Percentiles rank a stretch among this genome's conserved stretches.
Conservation (phyloP, 2,113 vertebrate genomes). For the Aldabrachelys gigantea region DNA sequence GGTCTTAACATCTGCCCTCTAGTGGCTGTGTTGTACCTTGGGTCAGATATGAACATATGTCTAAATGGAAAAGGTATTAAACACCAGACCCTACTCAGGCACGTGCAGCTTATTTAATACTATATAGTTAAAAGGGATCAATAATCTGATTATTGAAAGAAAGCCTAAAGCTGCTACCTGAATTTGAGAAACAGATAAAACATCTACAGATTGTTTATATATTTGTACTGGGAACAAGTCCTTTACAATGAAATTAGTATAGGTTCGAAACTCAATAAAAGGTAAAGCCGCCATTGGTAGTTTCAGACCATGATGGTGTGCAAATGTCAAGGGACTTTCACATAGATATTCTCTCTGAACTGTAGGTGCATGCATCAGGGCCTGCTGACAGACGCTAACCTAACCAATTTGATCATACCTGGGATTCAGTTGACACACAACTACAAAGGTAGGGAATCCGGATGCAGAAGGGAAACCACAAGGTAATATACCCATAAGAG, state of each 20-base stretch:
- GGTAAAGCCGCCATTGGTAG: fast-evolving
- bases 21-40: neutral
- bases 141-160: constrained; percentile 54
- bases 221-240: neutral
- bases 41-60: neutral
- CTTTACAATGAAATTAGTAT: neutral
- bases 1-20: neutral
- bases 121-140: constrained; percentile 50
- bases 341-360: neutral
- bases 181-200: neutral
- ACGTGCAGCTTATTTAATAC: constrained; percentile 1
- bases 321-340: fast-evolving
- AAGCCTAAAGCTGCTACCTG: constrained; percentile 11
- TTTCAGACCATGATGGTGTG: fast-evolving
- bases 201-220: neutral
- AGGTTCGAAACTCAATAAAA: fast-evolving
- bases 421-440: neutral
- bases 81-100: neutral
- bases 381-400: neutral
- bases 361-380: too few relatives aligned
- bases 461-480: neutral
- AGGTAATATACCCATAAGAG: neutral
- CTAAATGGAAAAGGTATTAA: neutral
- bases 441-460: neutral
- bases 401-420: neutral